Base-by-base conservation (phyloP, 2,888 invertebrate genomes). In the Minunthozetes semirufus region DNA sequence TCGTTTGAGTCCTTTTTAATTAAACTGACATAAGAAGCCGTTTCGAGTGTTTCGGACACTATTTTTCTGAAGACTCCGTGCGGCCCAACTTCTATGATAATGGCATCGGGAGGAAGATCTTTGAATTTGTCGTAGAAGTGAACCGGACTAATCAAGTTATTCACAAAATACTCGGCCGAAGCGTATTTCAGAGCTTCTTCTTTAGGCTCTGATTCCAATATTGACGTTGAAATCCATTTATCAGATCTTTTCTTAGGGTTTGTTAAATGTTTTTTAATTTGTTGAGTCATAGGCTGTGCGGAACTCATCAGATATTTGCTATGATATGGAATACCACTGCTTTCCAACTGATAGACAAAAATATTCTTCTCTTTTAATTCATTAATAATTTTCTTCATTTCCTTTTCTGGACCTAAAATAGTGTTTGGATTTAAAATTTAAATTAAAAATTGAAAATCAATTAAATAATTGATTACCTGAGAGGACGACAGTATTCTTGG, bases 161-260 rank as follows among this genome's bases (percentile, higher is more conserved):
- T 94, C 46, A 94, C 94, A 83, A 96, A 95, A 85, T 99, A 99
- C 46, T 90, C 91, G 0, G 93, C 90, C 68, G 93, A 93, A 77
- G 93, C 94, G 80, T 88, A 85, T 81, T 88, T 87, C 0, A 94
- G 91, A n/a, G n/a, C n/a, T 48, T 92, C 82, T 0, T 90, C 88
- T 0, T 88, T 87, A 78, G 86, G 86, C 59, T 89, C 87, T 1
- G 86, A 85, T 83, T 92, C 89, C 0, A 95, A 93, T 80, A 97
- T 90, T 73, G 95, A 95, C 27, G 94, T 91, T 77, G 94, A 94
- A 75, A 98, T 86, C 98, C 98, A 98, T 80, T 89, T 88, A 0
- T 87, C 78, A 0, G 90, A 88, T 78, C 98, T 88, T 78, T 88
- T 88, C 82, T 90, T 90, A 0, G 94, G 90, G 77, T 85, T 86